A percentile compares a stretch with the other conserved stretches of the same genome.
Conservation (phyloP, 2,888 invertebrate genomes). For the Mythimna impura region DNA sequence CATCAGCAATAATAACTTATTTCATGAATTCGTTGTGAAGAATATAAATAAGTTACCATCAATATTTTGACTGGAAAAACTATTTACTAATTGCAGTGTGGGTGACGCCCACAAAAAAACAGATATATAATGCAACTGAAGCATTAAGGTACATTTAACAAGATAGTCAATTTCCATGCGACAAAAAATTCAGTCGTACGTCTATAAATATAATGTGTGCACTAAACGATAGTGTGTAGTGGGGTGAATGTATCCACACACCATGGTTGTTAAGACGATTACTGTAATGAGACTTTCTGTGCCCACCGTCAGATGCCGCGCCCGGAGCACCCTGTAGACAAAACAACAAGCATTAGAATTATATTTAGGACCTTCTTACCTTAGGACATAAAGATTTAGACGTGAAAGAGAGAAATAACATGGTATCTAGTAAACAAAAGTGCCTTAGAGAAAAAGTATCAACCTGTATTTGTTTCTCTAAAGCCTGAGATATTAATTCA, state of each 20-base stretch:
- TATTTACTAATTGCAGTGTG: too few species aligned
- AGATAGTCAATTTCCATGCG: background rate
- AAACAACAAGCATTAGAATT: conserved; percentile 55
- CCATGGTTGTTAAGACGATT: conserved; percentile 93
- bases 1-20: background rate
- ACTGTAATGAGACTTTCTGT: conserved; percentile 94
- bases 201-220: conserved; percentile 64
- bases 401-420: background rate
- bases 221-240: conserved; percentile 67
- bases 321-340: conserved; percentile 85
- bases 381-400: background rate
- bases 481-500: too few species aligned
- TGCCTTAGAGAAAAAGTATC: background rate
- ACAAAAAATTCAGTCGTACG: conserved; percentile 29
- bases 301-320: conserved; percentile 91
- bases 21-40: background rate
- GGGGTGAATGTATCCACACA: conserved; percentile 87
- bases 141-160: background rate
- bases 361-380: background rate
- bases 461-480: background rate
- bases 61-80: background rate
- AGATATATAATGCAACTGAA: background rate
- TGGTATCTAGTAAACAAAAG: background rate
- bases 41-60: background rate
- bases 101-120: too few species aligned